Evolutionary conservation across 37 sponge, comb jelly and placozoan genomes (phyloP), one percentile per base, ranked within the genome.

Genomic region (Hexactinellida sp.): DNA sequence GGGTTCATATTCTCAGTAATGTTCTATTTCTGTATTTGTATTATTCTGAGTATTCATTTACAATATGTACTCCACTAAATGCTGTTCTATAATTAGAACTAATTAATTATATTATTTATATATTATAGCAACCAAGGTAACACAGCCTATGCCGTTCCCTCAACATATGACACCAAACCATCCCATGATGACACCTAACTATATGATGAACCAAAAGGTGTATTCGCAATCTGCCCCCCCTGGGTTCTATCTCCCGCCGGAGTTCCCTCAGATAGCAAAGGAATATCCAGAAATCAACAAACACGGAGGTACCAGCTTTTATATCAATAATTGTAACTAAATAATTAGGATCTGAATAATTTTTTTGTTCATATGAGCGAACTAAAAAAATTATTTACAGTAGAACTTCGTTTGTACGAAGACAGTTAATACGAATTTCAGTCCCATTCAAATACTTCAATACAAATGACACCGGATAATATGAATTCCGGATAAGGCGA

Each of bases 221-320:
- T 63, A 63, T n/a, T 23, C 76, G 5, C 76, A 63, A n/a, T 63
- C 76, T 63, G 76, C 76, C 25, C 76, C 76, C 76, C 28, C 76
- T 32, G 76, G 76, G 21, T 63, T 63, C 34, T 23, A 63, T n/a
- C 25, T 63, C 25, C 76, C 76, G 19, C 76, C 76, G 5, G 76
- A 63, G 25, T 63, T 63, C 76, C 76, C 76, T 21, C 76, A 63
- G 76, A 32, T 63, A 23, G 13, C 25, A 21, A 63, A 63, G 30
- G 76, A 63, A 10, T 63, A 63, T 63, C 76, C 34, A 21, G 76
- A 63, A 23, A 25, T 63, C 34, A 63, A 63, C 76, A 63, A 63
- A n/a, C 76, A 63, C 34, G 30, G 21, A 63, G 76, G 76, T 63
- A 63, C 1, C 13, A 7, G 3, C 76, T 3, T 41, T 41, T 41